Conservation (phyloP, 2,797 vertebrate species). For the Manis javanica region DNA sequence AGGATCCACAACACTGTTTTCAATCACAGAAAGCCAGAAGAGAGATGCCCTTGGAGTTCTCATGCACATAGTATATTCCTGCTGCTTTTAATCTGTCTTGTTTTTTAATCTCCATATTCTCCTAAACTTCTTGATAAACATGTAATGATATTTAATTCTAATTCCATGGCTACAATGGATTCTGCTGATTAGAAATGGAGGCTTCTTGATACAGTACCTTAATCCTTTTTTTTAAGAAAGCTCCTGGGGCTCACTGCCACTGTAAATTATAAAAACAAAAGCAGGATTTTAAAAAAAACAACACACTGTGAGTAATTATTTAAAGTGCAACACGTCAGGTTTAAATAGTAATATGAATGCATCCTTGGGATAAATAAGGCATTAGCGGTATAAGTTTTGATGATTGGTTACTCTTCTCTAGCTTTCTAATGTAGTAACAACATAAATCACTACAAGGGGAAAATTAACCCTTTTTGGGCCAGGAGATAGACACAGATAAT, state of each 20-base stretch:
- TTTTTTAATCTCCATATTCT: constrained; percentile 63
- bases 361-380: constrained; percentile 59
- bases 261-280: constrained; percentile 69
- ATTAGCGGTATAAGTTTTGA: neutral
- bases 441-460: constrained; percentile 33
- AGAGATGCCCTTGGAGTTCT: neutral
- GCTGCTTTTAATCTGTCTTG: constrained; percentile 54
- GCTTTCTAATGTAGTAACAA: neutral
- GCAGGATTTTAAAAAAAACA: constrained; percentile 54
- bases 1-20: neutral
- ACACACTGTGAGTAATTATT: constrained; percentile 54
- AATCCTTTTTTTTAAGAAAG: constrained; percentile 76
- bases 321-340: neutral
- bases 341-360: constrained; percentile 53
- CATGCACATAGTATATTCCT: neutral
- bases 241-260: neutral
- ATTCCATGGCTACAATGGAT: constrained; percentile 70
- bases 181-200: constrained; percentile 76
- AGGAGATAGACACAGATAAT: neutral
- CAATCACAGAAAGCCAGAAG: neutral
- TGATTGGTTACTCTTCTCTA: neutral
- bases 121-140: constrained; percentile 71
- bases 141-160: constrained; percentile 77
- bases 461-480: constrained; percentile 19
- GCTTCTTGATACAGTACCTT: constrained; percentile 62